Conservation (phyloP, 2,888 invertebrate genomes). For the Phaonia tiefii region DNA sequence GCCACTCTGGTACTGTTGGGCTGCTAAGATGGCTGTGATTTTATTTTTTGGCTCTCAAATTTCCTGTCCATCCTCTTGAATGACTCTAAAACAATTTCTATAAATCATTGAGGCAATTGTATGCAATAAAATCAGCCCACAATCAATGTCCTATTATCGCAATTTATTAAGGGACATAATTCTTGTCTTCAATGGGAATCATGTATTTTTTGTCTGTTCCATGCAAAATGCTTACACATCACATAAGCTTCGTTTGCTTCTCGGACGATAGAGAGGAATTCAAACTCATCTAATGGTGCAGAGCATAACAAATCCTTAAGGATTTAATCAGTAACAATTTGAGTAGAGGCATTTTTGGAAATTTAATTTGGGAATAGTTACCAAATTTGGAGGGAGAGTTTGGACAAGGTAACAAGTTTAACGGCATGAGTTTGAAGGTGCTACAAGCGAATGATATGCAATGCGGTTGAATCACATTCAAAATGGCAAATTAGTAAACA, state of each 20-base stretch:
- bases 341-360: neutral
- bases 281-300: slow-evolving; percentile 49
- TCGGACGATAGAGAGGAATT: neutral
- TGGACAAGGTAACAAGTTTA: too few relatives aligned
- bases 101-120: slow-evolving; percentile 55
- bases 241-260: neutral
- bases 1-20: neutral
- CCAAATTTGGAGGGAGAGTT: too few relatives aligned
- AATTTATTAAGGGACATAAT: slow-evolving; percentile 10
- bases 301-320: slow-evolving; percentile 48
- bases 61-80: slow-evolving; percentile 1
- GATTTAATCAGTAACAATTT: slow-evolving; percentile 50
- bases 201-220: slow-evolving; percentile 17
- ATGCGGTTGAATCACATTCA: too few relatives aligned
- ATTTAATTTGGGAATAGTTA: slow-evolving; percentile 9
- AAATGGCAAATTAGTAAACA: too few relatives aligned
- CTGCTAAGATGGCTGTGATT: neutral
- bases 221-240: slow-evolving; percentile 47
- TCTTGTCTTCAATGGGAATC: neutral
- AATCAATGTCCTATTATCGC: slow-evolving; percentile 38
- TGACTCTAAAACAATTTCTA: slow-evolving; percentile 48
- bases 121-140: slow-evolving; percentile 58
- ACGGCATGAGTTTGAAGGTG: too few relatives aligned
- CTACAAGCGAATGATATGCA: too few relatives aligned
- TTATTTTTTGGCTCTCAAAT: neutral